Percentiles rank a stretch among this genome's conserved stretches.
Evolutionary conservation across 1,140 invertebrate species (phyloP).

Genomic region (Drosophila neocordata): DNA sequence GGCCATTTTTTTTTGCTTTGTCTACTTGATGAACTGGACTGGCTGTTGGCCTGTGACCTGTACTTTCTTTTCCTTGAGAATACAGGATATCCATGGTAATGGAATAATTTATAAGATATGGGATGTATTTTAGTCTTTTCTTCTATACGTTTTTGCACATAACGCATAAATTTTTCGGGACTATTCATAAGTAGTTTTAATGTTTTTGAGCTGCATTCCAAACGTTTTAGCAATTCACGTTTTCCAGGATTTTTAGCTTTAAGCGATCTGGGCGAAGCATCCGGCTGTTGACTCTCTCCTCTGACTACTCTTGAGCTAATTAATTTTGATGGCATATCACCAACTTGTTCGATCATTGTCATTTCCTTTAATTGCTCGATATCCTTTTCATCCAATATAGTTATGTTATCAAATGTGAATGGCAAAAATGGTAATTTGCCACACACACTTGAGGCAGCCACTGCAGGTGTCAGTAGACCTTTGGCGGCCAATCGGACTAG

Average conservation of each 20-base stretch:
- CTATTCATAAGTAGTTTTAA: conserved; percentile 21
- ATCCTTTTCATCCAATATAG: conserved; percentile 20
- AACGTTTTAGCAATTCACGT: not conserved
- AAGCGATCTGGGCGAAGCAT: not conserved
- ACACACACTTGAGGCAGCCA: conserved; percentile 26
- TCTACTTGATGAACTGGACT: not conserved
- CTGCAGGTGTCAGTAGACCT: not conserved
- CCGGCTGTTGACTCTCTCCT: not conserved
- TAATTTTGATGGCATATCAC: conserved; percentile 14
- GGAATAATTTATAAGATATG: not conserved
- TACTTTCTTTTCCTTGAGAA: not conserved
- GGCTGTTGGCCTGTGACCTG: not conserved
- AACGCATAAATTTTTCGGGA: conserved; percentile 33
- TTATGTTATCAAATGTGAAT: conserved; percentile 34
- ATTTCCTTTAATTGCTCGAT: conserved; percentile 11
- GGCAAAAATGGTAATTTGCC: conserved; percentile 40
- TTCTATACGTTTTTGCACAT: conserved; percentile 5
- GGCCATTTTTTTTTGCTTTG: not conserved
- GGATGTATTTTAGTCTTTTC: not conserved
- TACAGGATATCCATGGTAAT: not conserved
- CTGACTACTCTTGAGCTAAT: too few relatives aligned
- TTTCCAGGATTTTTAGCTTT: not conserved
- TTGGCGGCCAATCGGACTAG: conserved; percentile 32
- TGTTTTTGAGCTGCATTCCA: not conserved
- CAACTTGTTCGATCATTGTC: conserved; percentile 21